Conservation (phyloP, 1,140 invertebrate genomes). For the Doryteuthis pealeii region DNA sequence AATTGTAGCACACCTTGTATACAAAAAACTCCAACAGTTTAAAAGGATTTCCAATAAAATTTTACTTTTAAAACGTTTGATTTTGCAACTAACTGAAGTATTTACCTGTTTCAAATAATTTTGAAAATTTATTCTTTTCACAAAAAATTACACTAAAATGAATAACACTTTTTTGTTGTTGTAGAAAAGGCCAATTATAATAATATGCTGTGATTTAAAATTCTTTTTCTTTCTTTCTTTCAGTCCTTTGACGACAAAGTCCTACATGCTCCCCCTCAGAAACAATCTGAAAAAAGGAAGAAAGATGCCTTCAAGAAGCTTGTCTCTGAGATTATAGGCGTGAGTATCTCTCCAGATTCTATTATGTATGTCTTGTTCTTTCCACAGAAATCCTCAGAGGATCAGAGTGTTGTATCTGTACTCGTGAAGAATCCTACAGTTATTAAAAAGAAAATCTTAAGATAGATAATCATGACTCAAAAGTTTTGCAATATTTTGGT, state of each 20-base stretch:
- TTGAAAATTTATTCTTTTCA: no score
- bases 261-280: slow-evolving; percentile 65
- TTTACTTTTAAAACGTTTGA: no score
- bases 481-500: not conserved
- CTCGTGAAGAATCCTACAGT: not conserved
- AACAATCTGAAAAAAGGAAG: slow-evolving; percentile 76
- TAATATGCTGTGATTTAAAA: no score
- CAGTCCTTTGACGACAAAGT: slow-evolving; percentile 81
- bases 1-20: no score
- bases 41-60: no score
- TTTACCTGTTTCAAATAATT: no score
- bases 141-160: no score
- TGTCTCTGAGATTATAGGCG: slow-evolving; percentile 70
- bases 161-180: no score
- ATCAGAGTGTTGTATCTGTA: not conserved
- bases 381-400: not conserved
- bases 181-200: no score
- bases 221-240: slow-evolving; percentile 24
- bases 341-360: slow-evolving; percentile 42
- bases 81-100: no score
- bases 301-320: slow-evolving; percentile 89
- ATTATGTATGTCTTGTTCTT: not conserved
- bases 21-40: no score
- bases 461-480: not conserved
- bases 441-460: not conserved